These are phyloP conservation scores for Nansenia antarctica DNA, from an alignment of 2,113 vertebrate species.

Conservation along the genomic window DNA sequence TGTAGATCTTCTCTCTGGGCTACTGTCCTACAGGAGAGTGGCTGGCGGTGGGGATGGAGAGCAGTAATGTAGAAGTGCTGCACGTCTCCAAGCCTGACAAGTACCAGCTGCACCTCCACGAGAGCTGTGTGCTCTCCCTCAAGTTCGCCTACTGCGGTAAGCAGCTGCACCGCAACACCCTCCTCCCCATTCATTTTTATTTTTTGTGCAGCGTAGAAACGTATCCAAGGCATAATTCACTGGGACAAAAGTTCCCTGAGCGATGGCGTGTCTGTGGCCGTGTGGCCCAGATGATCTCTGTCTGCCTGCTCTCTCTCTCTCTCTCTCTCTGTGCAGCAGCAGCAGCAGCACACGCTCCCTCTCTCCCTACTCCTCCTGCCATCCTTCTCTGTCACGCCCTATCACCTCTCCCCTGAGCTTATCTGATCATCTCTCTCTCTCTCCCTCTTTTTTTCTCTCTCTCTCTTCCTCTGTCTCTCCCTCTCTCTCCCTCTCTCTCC, in stretches of 20 bases:
- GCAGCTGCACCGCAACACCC: no score
- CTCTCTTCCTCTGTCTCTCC: no score
- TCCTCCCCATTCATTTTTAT: background rate
- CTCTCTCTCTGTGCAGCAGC: conserved; percentile 9
- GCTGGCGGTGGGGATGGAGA: conserved; percentile 86
- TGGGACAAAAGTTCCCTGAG: background rate
- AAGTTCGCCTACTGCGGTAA: conserved; percentile 90
- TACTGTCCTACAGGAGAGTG: conserved; percentile 87
- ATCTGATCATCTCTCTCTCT: conserved; percentile 41
- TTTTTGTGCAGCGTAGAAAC: background rate
- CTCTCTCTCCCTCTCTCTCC: no score
- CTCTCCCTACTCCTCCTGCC: background rate
- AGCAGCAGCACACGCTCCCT: background rate
- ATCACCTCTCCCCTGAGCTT: conserved; percentile 36
- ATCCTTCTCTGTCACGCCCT: conserved; percentile 19
- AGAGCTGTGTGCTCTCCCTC: conserved; percentile 89
- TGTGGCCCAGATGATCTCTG: background rate
- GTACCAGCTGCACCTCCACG: conserved; percentile 87
- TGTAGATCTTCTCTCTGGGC: conserved; percentile 88
- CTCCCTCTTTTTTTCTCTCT: no score
- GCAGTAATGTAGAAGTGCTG: conserved; percentile 83
- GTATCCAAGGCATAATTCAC: no score
- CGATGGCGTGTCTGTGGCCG: no score
- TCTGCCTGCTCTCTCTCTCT: background rate
- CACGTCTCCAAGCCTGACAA: conserved; percentile 85